Percentiles rank a stretch among this genome's conserved stretches.
Evolutionary conservation across 64 coral and sea anemone genomes (phyloP).

Genomic region (Dendronephthya gigantea): DNA sequence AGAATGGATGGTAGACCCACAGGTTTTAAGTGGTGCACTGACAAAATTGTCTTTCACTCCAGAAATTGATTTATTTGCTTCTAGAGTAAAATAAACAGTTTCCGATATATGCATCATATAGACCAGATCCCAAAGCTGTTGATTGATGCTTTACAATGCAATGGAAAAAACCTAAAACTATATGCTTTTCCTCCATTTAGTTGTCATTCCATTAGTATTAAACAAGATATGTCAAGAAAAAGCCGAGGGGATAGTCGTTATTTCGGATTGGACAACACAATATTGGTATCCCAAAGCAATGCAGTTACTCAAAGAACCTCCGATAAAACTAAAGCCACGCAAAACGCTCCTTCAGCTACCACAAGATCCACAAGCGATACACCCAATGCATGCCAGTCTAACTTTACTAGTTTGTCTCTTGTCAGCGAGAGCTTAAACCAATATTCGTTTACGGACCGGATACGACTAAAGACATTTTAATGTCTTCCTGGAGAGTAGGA

Average conservation of each 20-base stretch:
- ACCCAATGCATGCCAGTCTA: background rate
- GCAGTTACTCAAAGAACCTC: background rate
- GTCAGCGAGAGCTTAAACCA: too few relatives aligned
- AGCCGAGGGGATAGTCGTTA: background rate
- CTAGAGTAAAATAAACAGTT: slow-evolving; percentile 15
- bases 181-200: background rate
- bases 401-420: too few relatives aligned
- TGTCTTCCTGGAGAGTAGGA: too few relatives aligned
- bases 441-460: too few relatives aligned
- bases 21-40: background rate
- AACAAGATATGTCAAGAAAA: background rate
- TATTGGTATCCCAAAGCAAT: background rate
- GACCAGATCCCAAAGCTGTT: background rate
- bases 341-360: background rate
- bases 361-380: background rate
- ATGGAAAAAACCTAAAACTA: background rate
- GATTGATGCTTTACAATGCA: background rate
- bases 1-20: slow-evolving; percentile 13
- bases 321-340: background rate
- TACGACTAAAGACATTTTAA: too few relatives aligned
- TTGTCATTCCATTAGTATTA: background rate
- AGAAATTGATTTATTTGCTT: background rate
- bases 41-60: background rate
- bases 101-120: background rate
- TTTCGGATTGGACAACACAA: background rate